phyloP scores from a whole-genome alignment of 2,888 invertebrate genomes.

The Nesidiocoris tenuis region DNA sequence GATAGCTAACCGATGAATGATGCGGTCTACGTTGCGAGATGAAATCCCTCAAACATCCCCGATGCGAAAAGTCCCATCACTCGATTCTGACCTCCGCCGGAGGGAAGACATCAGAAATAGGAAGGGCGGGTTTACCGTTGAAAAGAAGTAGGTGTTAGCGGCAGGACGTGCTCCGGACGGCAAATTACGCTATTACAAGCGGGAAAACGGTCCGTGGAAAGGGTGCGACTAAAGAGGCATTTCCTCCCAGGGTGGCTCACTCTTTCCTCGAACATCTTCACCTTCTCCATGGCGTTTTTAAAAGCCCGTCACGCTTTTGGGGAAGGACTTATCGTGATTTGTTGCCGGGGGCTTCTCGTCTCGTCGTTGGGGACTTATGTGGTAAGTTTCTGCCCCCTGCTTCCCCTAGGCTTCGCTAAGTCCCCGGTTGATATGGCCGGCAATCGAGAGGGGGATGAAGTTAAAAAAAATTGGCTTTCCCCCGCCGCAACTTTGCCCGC shows the following conservation, averaged over 20 bases:
- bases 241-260: constrained; percentile 1
- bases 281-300: constrained; percentile 22
- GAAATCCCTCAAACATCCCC: not conserved
- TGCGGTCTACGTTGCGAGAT: not conserved
- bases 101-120: not conserved
- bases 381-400: not conserved
- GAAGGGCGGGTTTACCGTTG: constrained; percentile 14
- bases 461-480: constrained; percentile 37
- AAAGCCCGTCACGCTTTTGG: constrained; percentile 44
- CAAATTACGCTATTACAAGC: constrained; percentile 35
- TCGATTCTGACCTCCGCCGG: not conserved
- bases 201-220: not conserved
- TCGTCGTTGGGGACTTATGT: not conserved
- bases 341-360: constrained; percentile 16
- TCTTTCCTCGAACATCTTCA: not conserved
- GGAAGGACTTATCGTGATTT: constrained; percentile 41
- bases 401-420: constrained; percentile 13
- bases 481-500: not conserved
- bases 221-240: constrained; percentile 24
- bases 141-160: constrained; percentile 19
- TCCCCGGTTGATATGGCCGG: constrained; percentile 37
- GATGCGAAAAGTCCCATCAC: not conserved
- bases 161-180: constrained; percentile 29
- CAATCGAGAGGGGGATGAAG: constrained; percentile 42
- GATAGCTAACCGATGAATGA: not conserved